These are phyloP conservation scores for Taurulus bubalis DNA, from an alignment of 2,113 vertebrate genomes.

Conservation along the genomic window DNA sequence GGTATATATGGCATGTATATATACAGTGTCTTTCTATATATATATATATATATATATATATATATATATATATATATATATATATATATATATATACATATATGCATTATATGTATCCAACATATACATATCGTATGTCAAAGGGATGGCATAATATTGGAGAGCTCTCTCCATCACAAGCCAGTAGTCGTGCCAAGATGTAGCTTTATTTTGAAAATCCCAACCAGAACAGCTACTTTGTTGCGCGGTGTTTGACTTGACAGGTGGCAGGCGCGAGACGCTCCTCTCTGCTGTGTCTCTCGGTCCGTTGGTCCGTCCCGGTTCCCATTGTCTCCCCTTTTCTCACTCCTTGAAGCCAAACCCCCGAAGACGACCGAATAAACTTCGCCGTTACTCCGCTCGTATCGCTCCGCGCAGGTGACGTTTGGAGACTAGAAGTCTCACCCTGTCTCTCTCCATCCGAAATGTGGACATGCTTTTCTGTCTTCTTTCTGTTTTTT, in stretches of 20 bases:
- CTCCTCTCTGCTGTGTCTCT: slow-evolving; percentile 70
- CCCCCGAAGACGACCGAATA: slow-evolving; percentile 26
- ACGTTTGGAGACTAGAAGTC: slow-evolving; percentile 46
- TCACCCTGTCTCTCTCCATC: slow-evolving; percentile 19
- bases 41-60: too few relatives aligned
- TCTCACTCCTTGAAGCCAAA: slow-evolving; percentile 52
- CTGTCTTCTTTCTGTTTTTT: background rate
- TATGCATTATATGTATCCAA: too few relatives aligned
- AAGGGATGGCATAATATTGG: too few relatives aligned
- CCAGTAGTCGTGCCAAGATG: background rate
- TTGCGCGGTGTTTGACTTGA: slow-evolving; percentile 65
- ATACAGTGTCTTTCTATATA: too few relatives aligned
- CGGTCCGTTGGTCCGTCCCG: slow-evolving; percentile 72
- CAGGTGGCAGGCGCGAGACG: slow-evolving; percentile 81
- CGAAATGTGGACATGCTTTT: slow-evolving; percentile 36
- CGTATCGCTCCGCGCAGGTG: background rate
- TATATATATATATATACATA: too few relatives aligned
- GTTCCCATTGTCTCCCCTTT: slow-evolving; percentile 72
- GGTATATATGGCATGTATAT: too few relatives aligned
- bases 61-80: too few relatives aligned
- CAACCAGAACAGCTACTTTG: background rate
- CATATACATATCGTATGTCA: too few relatives aligned
- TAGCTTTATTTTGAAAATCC: slow-evolving; percentile 58
- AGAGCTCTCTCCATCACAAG: background rate
- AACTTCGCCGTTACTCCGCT: slow-evolving; percentile 35